Base-by-base conservation (phyloP, 2,888 invertebrate species). In the Drosophila suboccidentalis region DNA sequence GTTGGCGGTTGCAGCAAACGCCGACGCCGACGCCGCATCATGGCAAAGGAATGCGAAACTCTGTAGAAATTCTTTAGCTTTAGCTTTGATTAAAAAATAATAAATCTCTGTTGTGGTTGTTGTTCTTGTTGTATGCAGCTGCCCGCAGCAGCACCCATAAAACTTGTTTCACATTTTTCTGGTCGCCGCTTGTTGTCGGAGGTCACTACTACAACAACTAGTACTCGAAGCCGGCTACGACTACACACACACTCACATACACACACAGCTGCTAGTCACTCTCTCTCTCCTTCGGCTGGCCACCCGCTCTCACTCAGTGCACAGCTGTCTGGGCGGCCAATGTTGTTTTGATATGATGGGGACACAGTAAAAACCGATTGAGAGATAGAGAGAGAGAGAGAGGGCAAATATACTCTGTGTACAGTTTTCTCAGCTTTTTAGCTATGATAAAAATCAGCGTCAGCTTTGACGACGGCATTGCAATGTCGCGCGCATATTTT, bases 31-130 rank as follows among this genome's bases (percentile, higher is more conserved):
- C 19, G 29, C 61, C 43, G 64, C 71, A 69, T 80, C 80, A 78
- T 68, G 59, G 47, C 71, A 69, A 68, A 69, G 82, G 87, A 89
- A 87, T 89, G 83, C 69, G 53, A 79, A 62, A 43, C 79, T 59
- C 51, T 72, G 67, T 72, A 43, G 41, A 72, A 81, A 84, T 76
- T 78, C 73, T 78, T 71, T 46, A 43, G 57, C 77, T 71, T 63
- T 51, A 57, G 58, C 84, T 87, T 82, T 84, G 79, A 83, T 84
- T 87, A 87, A 87, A 81, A 89, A 76, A 71, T 78, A 74, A 84
- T 84, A 89, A 84, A 89, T 89, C 82, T 73, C 62, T 73, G 61
- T 75, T 75, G 59, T 67, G 58, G 58, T 34, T 67, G 61, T 49
- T 39, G 39, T n/a, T 46, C n/a, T 15, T 58, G 43, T 43, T 58